Evolutionary conservation across 2,888 invertebrate genomes (phyloP).

Genomic region (Globia sparganii): DNA sequence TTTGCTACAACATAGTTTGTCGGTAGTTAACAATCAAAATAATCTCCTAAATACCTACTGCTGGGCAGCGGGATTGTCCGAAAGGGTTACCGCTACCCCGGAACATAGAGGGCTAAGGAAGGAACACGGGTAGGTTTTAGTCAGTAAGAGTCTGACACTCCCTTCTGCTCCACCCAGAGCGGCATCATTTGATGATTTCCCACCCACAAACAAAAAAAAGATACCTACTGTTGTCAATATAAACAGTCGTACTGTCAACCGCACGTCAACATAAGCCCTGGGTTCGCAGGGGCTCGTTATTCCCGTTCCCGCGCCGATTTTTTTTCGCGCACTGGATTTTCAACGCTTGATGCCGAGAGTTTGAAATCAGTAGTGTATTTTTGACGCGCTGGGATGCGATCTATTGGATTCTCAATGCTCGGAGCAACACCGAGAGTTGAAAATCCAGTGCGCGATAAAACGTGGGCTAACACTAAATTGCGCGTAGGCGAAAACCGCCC

Average conservation of each 20-base stretch:
- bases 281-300: not conserved
- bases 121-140: no score
- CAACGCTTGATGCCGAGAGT: not conserved
- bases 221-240: not conserved
- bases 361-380: not conserved
- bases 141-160: no score
- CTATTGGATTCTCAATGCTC: not conserved
- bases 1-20: conserved; percentile 5
- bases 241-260: not conserved
- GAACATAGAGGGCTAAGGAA: no score
- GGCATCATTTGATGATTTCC: no score
- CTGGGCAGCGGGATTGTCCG: no score
- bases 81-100: no score
- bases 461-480: not conserved
- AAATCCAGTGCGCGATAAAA: not conserved
- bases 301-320: not conserved
- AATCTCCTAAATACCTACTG: not conserved
- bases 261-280: no score
- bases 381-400: not conserved
- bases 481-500: not conserved
- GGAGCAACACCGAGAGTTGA: not conserved
- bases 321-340: not conserved
- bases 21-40: not conserved
- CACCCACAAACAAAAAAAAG: no score
- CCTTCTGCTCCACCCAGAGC: no score